Percentiles rank a stretch among this genome's conserved stretches.
Evolutionary conservation across 2,797 vertebrate species (phyloP).

Genomic region (Rhincodon typus): DNA sequence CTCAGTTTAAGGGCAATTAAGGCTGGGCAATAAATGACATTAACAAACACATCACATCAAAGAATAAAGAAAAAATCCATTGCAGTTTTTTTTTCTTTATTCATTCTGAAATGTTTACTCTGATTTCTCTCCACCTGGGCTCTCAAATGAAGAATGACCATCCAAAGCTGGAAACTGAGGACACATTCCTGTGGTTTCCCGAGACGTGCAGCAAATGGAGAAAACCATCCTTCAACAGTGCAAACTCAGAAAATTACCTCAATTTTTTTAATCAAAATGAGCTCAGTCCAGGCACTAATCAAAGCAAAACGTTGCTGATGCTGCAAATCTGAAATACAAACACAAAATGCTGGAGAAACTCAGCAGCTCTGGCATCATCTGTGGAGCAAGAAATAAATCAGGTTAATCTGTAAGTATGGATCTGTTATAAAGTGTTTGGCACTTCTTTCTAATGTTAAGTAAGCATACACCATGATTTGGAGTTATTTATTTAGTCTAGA

Average conservation of each 20-base stretch:
- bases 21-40: too few species aligned
- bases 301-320: too few species aligned
- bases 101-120: too few species aligned
- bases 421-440: neutral
- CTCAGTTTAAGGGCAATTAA: too few species aligned
- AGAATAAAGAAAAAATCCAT: too few species aligned
- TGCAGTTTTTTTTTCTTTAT: too few species aligned
- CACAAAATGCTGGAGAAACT: too few species aligned
- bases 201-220: neutral
- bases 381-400: too few species aligned
- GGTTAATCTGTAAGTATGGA: neutral
- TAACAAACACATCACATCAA: too few species aligned
- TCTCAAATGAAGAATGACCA: neutral
- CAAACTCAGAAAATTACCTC: neutral
- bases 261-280: neutral
- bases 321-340: too few species aligned
- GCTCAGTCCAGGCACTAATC: neutral
- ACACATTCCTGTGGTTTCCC: neutral
- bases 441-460: neutral
- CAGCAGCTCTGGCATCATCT: too few species aligned
- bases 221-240: neutral
- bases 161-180: neutral
- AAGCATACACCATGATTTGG: neutral
- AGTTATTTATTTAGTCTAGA: neutral
- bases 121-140: neutral